These are phyloP conservation scores for Brotula barbata DNA, from an alignment of 2,797 vertebrate genomes.

Conservation along the genomic window DNA sequence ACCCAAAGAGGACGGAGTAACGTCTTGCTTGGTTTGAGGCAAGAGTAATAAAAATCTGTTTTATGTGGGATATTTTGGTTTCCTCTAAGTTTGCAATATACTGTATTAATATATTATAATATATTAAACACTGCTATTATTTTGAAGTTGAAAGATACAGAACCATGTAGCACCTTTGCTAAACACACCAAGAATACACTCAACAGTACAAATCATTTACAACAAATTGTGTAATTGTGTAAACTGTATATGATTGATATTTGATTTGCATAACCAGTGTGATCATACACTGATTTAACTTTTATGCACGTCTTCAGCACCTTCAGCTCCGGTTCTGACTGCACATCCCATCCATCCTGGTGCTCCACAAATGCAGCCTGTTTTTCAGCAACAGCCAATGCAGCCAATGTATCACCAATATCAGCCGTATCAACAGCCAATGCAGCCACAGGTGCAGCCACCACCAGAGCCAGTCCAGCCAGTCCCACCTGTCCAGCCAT, in stretches of 20 bases:
- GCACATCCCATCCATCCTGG: conserved; percentile 58
- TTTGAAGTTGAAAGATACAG: too few species aligned
- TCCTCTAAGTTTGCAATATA: too few species aligned
- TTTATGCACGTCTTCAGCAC: conserved; percentile 49
- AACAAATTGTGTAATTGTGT: too few species aligned
- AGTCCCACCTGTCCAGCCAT: conserved; percentile 4
- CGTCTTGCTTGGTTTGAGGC: too few species aligned
- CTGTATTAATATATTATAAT: too few species aligned
- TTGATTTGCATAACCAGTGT: neutral
- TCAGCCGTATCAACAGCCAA: conserved; percentile 35
- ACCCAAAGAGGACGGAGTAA: too few species aligned
- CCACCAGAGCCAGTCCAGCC: conserved; percentile 14
- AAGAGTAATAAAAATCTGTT: too few species aligned
- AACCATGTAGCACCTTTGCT: too few species aligned
- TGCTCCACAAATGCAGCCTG: conserved; percentile 36
- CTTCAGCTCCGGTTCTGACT: conserved; percentile 74
- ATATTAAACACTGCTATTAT: too few species aligned
- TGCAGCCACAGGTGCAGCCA: conserved; percentile 44
- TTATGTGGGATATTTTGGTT: too few species aligned
- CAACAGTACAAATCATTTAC: too few species aligned
- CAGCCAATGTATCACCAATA: conserved; percentile 54
- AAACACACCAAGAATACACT: too few species aligned
- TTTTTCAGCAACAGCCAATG: conserved; percentile 50
- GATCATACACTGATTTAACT: neutral
- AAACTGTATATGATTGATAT: neutral